These are phyloP conservation scores for Catharus fuscescens DNA, from an alignment of 2,113 vertebrate species.

Conservation along the genomic window DNA sequence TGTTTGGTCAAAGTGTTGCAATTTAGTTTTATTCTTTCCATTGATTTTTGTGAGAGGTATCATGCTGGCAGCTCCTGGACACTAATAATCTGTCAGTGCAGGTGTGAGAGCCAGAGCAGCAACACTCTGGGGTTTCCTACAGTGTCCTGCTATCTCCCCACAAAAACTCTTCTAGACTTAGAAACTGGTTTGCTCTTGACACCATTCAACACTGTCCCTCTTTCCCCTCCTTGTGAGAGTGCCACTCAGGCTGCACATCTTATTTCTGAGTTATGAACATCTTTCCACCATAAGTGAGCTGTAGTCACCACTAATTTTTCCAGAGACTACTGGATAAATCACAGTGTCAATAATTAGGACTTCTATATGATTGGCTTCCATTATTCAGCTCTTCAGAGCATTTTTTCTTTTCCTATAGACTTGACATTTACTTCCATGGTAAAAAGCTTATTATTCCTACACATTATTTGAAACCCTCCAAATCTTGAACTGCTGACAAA, in stretches of 20 bases:
- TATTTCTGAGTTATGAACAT: background rate
- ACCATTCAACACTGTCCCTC: background rate
- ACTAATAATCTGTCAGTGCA: background rate
- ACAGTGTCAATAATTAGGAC: background rate
- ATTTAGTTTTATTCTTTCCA: background rate
- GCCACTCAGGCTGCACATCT: background rate
- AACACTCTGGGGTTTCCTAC: background rate
- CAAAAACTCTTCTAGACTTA: background rate
- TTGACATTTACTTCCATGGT: background rate
- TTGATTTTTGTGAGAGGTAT: background rate
- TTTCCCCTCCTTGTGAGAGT: background rate
- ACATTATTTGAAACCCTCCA: background rate
- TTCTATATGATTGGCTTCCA: background rate
- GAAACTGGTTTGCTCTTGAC: background rate
- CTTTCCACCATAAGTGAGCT: background rate
- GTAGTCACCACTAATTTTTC: background rate
- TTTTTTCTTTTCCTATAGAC: background rate
- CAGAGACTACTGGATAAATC: background rate
- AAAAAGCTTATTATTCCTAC: background rate
- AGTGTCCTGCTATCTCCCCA: background rate
- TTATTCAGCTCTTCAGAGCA: background rate
- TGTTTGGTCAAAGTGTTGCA: background rate
- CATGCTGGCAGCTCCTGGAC: background rate
- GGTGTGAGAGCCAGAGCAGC: background rate
- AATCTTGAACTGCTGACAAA: background rate